phyloP scores from a whole-genome alignment of 2,113 vertebrate species.

The Tretioscincus oriximinensis region DNA sequence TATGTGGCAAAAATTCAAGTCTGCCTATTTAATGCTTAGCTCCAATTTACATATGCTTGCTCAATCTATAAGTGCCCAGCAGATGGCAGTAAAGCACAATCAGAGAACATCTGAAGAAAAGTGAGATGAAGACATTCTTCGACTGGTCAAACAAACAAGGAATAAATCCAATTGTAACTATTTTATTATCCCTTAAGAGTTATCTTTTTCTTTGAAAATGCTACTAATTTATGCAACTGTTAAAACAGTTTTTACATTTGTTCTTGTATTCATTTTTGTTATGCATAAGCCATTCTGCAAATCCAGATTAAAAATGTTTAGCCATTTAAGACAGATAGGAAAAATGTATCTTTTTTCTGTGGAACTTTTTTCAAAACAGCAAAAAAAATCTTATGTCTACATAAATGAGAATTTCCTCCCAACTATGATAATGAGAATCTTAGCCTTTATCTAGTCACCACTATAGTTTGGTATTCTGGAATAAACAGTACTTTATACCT shows the following conservation, averaged over 20 bases:
- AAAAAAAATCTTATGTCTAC: not conserved
- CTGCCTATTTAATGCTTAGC: not conserved
- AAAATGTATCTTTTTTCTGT: not conserved
- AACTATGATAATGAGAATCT: too few species aligned
- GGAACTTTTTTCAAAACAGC: not conserved
- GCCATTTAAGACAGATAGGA: not conserved
- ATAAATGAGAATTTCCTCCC: not conserved
- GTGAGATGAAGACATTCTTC: not conserved
- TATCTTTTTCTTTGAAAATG: not conserved
- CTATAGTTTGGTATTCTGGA: too few species aligned
- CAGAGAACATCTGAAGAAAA: constrained; percentile 26
- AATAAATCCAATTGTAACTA: not conserved
- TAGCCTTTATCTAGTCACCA: too few species aligned
- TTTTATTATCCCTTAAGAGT: not conserved
- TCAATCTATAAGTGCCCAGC: constrained; percentile 34
- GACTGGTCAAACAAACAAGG: not conserved
- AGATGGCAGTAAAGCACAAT: constrained; percentile 63
- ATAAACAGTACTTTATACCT: too few species aligned
- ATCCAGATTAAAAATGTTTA: too few species aligned
- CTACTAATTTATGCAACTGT: not conserved
- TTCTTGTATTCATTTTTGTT: not conserved
- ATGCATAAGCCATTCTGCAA: too few species aligned
- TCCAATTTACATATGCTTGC: not conserved
- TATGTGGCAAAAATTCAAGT: too few species aligned
- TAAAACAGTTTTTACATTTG: not conserved